Base-by-base conservation (phyloP, 2,797 vertebrate species). In the Argyrosomus regius region DNA sequence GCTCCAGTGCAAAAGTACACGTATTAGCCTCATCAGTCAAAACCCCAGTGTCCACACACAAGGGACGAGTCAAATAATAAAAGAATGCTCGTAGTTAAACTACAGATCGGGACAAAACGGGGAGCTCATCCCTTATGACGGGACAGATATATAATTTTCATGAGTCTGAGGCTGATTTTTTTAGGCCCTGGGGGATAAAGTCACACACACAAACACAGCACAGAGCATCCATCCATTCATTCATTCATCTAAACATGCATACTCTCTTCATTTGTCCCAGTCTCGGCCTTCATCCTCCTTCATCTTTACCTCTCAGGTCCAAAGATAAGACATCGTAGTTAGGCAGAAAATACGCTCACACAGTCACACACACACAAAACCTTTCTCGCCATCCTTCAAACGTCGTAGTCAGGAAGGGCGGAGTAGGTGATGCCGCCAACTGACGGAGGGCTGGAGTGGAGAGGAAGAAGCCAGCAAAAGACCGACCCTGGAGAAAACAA, bases 391-490 rank as follows among this genome's bases (percentile, higher is more conserved):
- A 12, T 41, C 54, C 35, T n/a, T 10, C 92, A 96, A 80, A 96
- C 93, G 0, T 96, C 90, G 3, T 93, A 96, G 93, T 96, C 93
- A 6, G 96, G 96, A 73, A 96, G 89, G 62, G 95, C 94, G 1
- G 95, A 94, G 94, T 96, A 96, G 54, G 54, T 88, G 59, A 96
- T 90, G 41, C 96, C 95, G 0, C 94, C 93, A 0, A 93, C 85
- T 0, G 93, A 77, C 0, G 96, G 92, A 3, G 95, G 92, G 72
- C 82, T 93, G 73, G 95, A 92, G 92, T 95, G 94, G 52, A 96
- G 92, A 0, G 96, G 96, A 28, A 96, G 95, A 12, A 97, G 91
- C 96, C 96, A 97, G 79, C 93, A 95, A 12, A 96, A 88, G 28
- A 96, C 78, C 0, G 95, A 96, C 35, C 96, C 96, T 96, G 88